Evolutionary conservation across 2,113 vertebrate genomes (phyloP).

Genomic region (sheep (Ovis aries)): ARS-UI_Ramb_v3.0 NC_056057.1:105962001-105962500

Average conservation of each 20-base stretch:
- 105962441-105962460: not conserved
- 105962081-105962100: not conserved
- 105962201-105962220: not conserved
- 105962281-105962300: not conserved
- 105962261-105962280: not conserved
- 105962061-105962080: not conserved
- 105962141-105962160: accelerated
- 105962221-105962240: not conserved
- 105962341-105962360: not conserved
- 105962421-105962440: not conserved
- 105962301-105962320: not conserved
- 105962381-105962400: not conserved
- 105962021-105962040: not conserved
- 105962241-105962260: not conserved
- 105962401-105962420: not conserved
- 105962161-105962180: not conserved
- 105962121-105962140: not conserved
- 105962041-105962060: not conserved
- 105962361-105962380: not conserved
- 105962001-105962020: not conserved
- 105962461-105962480: not conserved
- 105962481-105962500: not conserved
- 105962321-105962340: not conserved
- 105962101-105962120: not conserved
- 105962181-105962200: not conserved